Percentiles rank a stretch among this genome's conserved stretches.
Evolutionary conservation across 2,113 vertebrate genomes (phyloP).

Genomic region (Megaceryle torquata): DNA sequence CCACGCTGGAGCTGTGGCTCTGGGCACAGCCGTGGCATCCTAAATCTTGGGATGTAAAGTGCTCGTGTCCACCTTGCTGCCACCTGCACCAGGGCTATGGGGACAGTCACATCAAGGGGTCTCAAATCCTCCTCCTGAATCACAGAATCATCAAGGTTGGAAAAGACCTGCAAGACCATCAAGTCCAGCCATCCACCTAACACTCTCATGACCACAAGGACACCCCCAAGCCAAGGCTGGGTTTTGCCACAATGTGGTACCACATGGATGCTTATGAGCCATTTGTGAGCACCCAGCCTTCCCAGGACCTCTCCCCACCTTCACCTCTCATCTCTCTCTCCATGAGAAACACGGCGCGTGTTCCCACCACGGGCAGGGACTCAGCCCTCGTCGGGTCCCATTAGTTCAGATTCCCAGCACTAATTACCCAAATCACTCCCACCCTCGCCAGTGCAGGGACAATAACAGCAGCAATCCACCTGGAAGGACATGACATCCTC

Average conservation of each 20-base stretch:
- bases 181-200: no score
- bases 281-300: accelerated
- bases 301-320: neutral
- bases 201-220: neutral
- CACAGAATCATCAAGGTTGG: no score
- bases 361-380: accelerated
- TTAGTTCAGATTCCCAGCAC: accelerated
- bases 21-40: neutral
- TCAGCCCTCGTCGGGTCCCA: accelerated
- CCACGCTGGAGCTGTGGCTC: accelerated
- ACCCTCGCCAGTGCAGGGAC: neutral
- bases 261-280: accelerated
- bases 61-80: neutral
- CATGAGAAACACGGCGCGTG: accelerated
- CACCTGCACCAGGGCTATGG: accelerated
- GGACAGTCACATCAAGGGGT: accelerated
- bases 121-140: neutral
- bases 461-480: neutral
- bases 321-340: neutral
- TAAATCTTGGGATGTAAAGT: neutral
- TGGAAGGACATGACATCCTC: neutral
- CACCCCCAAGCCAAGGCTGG: neutral
- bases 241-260: accelerated
- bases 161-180: no score
- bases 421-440: neutral